Evolutionary conservation across 2,113 vertebrate species (phyloP).

Genomic region (Axis porcinus): DNA sequence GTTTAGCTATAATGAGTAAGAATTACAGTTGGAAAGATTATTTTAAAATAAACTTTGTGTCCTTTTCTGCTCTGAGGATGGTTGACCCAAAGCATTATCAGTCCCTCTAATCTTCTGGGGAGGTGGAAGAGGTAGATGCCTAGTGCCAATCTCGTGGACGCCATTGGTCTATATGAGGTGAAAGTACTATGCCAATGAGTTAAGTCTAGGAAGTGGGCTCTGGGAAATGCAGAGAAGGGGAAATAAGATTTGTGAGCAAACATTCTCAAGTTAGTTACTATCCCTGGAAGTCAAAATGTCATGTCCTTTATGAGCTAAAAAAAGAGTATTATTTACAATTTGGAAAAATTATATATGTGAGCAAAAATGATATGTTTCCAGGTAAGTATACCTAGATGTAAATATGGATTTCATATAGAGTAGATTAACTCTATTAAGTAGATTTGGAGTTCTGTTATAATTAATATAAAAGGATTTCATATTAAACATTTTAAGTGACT

Average conservation of each 20-base stretch:
- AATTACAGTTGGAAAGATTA: background rate
- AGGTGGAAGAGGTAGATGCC: background rate
- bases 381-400: background rate
- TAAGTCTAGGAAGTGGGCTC: background rate
- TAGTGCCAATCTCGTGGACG: accelerated
- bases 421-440: background rate
- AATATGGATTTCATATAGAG: background rate
- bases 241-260: background rate
- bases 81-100: background rate
- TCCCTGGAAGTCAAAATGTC: background rate
- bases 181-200: accelerated
- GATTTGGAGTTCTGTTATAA: background rate
- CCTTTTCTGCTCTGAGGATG: background rate
- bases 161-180: background rate
- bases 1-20: background rate
- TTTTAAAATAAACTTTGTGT: background rate
- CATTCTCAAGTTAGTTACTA: background rate
- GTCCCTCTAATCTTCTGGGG: background rate
- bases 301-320: background rate
- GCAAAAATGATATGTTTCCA: background rate
- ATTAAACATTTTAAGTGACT: background rate
- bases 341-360: background rate
- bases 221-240: background rate
- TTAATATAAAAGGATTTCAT: background rate
- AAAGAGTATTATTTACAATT: background rate